Conservation (phyloP, 2,888 invertebrate genomes). For the Habroteleia sp. region DNA sequence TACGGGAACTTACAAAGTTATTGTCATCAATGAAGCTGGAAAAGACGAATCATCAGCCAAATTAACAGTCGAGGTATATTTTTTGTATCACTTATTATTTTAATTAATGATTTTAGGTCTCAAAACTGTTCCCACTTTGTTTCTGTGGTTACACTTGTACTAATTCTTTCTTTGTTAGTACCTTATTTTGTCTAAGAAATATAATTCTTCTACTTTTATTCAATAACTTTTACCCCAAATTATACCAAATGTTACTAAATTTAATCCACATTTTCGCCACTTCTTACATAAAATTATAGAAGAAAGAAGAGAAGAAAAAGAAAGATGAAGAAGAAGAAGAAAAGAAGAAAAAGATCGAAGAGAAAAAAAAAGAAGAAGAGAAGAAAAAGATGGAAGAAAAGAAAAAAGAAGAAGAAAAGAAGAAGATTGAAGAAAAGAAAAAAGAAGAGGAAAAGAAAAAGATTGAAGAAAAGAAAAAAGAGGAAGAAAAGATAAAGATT, state of each 20-base stretch:
- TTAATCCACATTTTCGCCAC: slow-evolving; percentile 68
- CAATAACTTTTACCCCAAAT: not conserved
- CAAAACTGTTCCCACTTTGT: too few relatives aligned
- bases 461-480: slow-evolving; percentile 74
- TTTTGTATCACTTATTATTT: too few relatives aligned
- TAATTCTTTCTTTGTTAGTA: too few relatives aligned
- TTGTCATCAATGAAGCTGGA: slow-evolving; percentile 95
- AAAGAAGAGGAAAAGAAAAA: slow-evolving; percentile 69
- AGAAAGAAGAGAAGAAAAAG: slow-evolving; percentile 71
- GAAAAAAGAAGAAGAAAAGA: slow-evolving; percentile 69
- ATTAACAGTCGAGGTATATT: slow-evolving; percentile 86
- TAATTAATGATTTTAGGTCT: not conserved
- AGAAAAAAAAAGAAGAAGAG: slow-evolving; percentile 69
- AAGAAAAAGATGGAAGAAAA: slow-evolving; percentile 66
- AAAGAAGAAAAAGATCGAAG: slow-evolving; percentile 77
- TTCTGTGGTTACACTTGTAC: too few relatives aligned
- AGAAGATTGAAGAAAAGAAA: slow-evolving; percentile 75
- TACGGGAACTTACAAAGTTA: slow-evolving; percentile 91
- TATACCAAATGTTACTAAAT: slow-evolving; percentile 4
- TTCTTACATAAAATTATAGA: slow-evolving; percentile 69
- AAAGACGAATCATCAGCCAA: slow-evolving; percentile 93
- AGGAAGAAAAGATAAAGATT: slow-evolving; percentile 74
- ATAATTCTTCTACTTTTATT: too few relatives aligned
- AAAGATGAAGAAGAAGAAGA: slow-evolving; percentile 68
- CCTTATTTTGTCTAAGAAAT: too few relatives aligned